Evolutionary conservation across 2,113 vertebrate species (phyloP).

Genomic region (Thoracochromis brauschi): DNA sequence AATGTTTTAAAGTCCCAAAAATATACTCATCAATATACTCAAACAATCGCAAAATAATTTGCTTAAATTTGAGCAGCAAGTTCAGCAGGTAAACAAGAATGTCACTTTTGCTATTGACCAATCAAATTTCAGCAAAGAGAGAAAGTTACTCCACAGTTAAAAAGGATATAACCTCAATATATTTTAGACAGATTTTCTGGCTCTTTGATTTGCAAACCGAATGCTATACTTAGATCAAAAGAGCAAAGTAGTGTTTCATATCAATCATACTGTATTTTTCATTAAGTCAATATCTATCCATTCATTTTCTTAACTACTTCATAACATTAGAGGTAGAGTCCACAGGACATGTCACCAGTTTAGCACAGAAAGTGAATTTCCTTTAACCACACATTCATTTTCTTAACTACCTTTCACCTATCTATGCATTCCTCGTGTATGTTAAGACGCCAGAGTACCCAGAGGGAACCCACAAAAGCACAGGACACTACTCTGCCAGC

Average conservation of each 20-base stretch:
- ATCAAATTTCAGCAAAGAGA: background rate
- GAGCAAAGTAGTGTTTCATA: background rate
- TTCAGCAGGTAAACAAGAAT: background rate
- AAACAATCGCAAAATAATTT: background rate
- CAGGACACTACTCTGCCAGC: background rate
- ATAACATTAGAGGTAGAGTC: background rate
- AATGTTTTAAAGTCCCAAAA: background rate
- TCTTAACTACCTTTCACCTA: background rate
- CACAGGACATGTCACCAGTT: background rate
- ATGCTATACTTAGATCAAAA: background rate
- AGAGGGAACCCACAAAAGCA: background rate
- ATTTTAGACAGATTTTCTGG: background rate
- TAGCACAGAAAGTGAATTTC: background rate
- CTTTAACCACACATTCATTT: background rate
- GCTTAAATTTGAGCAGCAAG: background rate
- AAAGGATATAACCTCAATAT: background rate
- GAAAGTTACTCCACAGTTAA: background rate
- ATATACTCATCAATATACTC: background rate
- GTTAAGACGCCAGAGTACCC: background rate
- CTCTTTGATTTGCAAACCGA: background rate
- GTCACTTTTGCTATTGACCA: background rate
- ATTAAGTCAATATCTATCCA: background rate
- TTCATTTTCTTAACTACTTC: background rate
- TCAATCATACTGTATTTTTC: background rate
- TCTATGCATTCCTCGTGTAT: background rate